Percentiles rank a stretch among this genome's conserved stretches.
phyloP scores from a whole-genome alignment of 2,113 vertebrate genomes.

The Thalassarche chlororhynchos region DNA sequence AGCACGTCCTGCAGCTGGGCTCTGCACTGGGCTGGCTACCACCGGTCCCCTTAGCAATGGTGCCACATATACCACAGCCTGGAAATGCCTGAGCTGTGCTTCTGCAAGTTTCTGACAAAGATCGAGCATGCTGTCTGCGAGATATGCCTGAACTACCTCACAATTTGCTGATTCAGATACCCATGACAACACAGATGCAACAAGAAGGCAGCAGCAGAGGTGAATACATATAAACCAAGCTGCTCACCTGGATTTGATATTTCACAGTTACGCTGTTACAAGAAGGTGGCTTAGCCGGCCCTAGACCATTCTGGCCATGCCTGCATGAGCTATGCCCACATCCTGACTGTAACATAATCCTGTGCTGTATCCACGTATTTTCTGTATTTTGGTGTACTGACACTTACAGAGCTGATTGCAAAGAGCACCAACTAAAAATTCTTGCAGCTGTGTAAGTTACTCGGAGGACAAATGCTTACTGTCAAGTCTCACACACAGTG shows the following conservation, averaged over 20 bases:
- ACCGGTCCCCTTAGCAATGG: accelerated
- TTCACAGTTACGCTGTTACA: neutral
- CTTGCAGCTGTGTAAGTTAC: neutral
- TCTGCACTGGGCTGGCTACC: neutral
- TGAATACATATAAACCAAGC: neutral
- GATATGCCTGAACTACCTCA: neutral
- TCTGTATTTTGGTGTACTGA: neutral
- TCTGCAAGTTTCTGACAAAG: neutral
- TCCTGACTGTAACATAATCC: neutral
- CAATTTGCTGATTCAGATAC: neutral
- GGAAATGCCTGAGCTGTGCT: neutral
- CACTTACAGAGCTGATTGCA: neutral
- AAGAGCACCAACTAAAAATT: neutral
- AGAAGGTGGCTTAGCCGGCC: neutral
- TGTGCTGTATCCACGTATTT: neutral
- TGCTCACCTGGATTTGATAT: neutral
- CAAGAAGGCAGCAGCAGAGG: neutral
- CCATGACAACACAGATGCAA: neutral
- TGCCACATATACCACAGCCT: neutral
- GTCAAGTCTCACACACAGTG: neutral
- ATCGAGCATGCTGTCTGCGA: neutral
- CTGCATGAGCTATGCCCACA: neutral
- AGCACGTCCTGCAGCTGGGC: neutral
- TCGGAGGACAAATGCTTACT: neutral
- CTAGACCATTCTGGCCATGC: neutral